phyloP scores from a whole-genome alignment of 2,113 vertebrate genomes.

The Pteronura brasiliensis region DNA sequence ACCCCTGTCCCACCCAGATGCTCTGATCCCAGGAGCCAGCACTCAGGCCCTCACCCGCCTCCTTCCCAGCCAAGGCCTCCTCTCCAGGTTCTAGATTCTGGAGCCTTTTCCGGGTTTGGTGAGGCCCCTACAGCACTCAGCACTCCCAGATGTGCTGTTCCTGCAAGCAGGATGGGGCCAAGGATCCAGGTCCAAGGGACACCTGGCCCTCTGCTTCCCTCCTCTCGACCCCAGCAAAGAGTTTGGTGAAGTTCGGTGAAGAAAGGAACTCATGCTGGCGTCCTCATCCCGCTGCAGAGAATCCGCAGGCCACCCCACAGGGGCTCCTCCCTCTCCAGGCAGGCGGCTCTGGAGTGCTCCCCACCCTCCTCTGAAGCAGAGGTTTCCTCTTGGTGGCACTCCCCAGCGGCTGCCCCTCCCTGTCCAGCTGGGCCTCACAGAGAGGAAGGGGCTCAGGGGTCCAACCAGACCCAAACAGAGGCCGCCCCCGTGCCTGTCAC shows the following conservation, averaged over 20 bases:
- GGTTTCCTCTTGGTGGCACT: not conserved
- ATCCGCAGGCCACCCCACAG: fast-evolving
- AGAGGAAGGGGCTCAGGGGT: not conserved
- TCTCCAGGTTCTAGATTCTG: not conserved
- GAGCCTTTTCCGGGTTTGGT: not conserved
- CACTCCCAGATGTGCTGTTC: not conserved
- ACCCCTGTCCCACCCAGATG: not conserved
- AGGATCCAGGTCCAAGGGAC: not conserved
- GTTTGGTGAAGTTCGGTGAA: not conserved
- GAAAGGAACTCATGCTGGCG: not conserved
- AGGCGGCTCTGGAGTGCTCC: not conserved
- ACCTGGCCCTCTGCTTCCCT: not conserved
- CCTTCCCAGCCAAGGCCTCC: no score
- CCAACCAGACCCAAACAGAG: not conserved
- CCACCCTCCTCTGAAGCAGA: not conserved
- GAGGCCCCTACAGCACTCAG: not conserved
- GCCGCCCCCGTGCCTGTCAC: not conserved
- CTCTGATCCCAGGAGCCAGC: not conserved
- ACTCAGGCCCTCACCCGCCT: not conserved
- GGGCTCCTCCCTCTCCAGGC: no score
- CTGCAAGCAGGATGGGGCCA: not conserved
- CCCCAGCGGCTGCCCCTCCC: not conserved
- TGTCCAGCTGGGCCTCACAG: not conserved
- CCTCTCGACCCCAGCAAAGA: not conserved
- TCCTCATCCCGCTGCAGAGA: fast-evolving